phyloP scores from a whole-genome alignment of 2,888 invertebrate species.

The Lottia gigantea region DNA sequence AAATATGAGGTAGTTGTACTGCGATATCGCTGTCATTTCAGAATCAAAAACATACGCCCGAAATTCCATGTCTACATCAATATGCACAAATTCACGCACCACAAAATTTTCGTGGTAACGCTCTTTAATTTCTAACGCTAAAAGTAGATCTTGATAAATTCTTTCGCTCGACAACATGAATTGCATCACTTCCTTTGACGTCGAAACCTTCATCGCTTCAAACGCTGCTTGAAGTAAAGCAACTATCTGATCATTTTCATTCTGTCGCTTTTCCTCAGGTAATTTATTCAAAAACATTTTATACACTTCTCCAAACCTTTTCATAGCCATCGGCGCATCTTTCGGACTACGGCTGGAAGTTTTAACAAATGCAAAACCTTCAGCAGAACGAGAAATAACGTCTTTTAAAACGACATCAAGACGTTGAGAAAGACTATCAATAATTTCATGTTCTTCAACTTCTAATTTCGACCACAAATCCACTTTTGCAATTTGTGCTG shows the following conservation, averaged over 20 bases:
- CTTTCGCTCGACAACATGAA: slow-evolving; percentile 54
- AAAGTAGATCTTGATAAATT: slow-evolving; percentile 54
- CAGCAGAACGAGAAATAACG: slow-evolving; percentile 27
- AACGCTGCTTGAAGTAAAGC: slow-evolving; percentile 53
- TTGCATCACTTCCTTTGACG: slow-evolving; percentile 46
- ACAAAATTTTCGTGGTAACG: slow-evolving; percentile 54
- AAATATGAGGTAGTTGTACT: slow-evolving; percentile 55
- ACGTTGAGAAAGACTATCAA: slow-evolving; percentile 33
- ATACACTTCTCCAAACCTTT: slow-evolving; percentile 45
- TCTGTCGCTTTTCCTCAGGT: slow-evolving; percentile 22
- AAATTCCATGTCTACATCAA: slow-evolving; percentile 60
- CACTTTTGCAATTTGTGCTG: slow-evolving; percentile 17
- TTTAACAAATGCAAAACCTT: slow-evolving; percentile 53
- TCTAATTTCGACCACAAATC: slow-evolving; percentile 29
- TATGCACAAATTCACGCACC: slow-evolving; percentile 49
- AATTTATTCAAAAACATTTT: slow-evolving; percentile 29
- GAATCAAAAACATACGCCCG: slow-evolving; percentile 51
- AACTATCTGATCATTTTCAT: slow-evolving; percentile 50
- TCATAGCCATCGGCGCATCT: slow-evolving; percentile 52
- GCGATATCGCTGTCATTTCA: slow-evolving; percentile 47
- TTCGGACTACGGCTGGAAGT: slow-evolving; percentile 57
- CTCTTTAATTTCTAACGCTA: slow-evolving; percentile 46
- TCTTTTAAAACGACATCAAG: slow-evolving; percentile 38
- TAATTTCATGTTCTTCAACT: slow-evolving; percentile 27
- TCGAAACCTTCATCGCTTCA: slow-evolving; percentile 42